Percentiles rank a stretch among this genome's conserved stretches.
Conservation (phyloP, 2,797 vertebrate genomes). For the Rhynchotus rufescens region DNA sequence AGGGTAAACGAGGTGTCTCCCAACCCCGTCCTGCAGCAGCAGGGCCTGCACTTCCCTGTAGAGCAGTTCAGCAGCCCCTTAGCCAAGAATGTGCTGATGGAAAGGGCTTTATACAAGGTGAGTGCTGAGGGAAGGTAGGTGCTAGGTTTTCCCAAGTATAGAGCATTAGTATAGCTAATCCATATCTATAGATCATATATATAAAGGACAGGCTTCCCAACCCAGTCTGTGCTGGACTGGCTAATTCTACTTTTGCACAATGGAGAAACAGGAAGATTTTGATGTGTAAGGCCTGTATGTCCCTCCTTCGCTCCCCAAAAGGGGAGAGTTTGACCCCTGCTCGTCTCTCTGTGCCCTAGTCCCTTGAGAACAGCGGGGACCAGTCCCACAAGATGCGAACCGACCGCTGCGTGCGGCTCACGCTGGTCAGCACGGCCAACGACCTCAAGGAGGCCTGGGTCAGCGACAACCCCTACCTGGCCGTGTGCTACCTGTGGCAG, state of each 20-base stretch:
- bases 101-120: not conserved
- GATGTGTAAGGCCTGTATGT: rapidly evolving
- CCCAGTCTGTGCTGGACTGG: not conserved
- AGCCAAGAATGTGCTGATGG: not conserved
- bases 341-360: slow-evolving; percentile 66
- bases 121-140: not conserved
- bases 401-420: slow-evolving; percentile 87
- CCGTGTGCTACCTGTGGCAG: slow-evolving; percentile 89
- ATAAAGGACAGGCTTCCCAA: not conserved
- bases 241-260: not conserved
- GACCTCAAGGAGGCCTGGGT: slow-evolving; percentile 93
- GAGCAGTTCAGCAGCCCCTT: too few relatives aligned
- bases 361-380: slow-evolving; percentile 63
- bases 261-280: rapidly evolving
- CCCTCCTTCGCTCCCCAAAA: not conserved
- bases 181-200: too few relatives aligned
- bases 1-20: too few relatives aligned
- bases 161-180: not conserved
- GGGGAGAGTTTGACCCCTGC: not conserved
- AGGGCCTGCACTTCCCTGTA: too few relatives aligned
- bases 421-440: slow-evolving; percentile 87
- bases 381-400: slow-evolving; percentile 92
- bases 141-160: not conserved
- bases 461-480: slow-evolving; percentile 87
- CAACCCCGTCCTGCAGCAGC: too few relatives aligned